phyloP scores from a whole-genome alignment of 2,888 invertebrate genomes.

The Tenthredo notha region DNA sequence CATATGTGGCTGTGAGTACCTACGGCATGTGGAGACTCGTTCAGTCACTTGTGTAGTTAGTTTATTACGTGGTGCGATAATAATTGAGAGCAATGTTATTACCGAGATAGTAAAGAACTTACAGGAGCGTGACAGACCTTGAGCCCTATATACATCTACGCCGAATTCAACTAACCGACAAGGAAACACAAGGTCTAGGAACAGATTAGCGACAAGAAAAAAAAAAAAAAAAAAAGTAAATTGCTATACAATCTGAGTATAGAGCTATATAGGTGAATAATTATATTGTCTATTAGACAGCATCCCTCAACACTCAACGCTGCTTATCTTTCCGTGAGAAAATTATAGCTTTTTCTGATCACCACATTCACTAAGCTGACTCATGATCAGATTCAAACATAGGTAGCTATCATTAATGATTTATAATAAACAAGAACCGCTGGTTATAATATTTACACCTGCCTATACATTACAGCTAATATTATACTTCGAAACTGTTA shows the following conservation, averaged over 20 bases:
- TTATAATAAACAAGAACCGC: background rate
- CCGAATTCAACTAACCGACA: conserved; percentile 38
- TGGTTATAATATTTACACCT: background rate
- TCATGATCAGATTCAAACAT: background rate
- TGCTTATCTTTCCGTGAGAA: background rate
- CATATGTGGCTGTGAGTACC: background rate
- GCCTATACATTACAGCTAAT: background rate
- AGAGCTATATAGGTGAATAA: background rate
- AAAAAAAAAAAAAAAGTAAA: conserved; percentile 20
- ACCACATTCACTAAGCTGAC: background rate
- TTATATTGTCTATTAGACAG: background rate
- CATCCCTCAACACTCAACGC: conserved; percentile 16
- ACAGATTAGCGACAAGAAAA: conserved; percentile 20
- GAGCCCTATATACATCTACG: conserved; percentile 40
- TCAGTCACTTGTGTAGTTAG: background rate
- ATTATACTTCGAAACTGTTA: background rate
- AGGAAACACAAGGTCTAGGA: conserved; percentile 45
- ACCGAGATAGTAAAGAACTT: conserved; percentile 20
- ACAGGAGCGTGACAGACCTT: conserved; percentile 46
- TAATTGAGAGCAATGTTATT: conserved; percentile 26
- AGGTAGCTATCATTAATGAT: background rate
- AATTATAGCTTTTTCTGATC: background rate
- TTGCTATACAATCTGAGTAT: background rate
- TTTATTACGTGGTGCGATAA: conserved; percentile 33
- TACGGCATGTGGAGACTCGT: background rate